Conservation (phyloP, 1,140 invertebrate species). For the Sminthurides bifidus region DNA sequence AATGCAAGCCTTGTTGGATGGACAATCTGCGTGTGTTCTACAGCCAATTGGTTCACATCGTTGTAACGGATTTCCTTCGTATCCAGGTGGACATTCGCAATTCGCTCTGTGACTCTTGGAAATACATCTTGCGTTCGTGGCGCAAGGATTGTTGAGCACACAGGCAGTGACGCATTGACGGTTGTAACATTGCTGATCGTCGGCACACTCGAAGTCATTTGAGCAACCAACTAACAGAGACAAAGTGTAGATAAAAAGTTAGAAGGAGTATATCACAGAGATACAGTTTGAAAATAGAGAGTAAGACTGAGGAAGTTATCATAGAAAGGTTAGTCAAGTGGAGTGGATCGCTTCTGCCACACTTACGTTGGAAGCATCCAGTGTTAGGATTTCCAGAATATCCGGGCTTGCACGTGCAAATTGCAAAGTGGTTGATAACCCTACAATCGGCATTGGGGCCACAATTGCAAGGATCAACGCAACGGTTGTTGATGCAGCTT, state of each 20-base stretch:
- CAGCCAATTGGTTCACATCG: constrained; percentile 59
- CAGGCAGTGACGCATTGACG: constrained; percentile 38
- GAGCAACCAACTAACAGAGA: constrained; percentile 34
- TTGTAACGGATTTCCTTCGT: constrained; percentile 42
- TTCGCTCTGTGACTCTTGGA: constrained; percentile 33
- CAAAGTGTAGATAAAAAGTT: background rate
- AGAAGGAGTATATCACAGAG: background rate
- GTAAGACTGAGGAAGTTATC: too few relatives aligned
- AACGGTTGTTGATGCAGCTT: constrained; percentile 63
- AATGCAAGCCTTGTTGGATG: constrained; percentile 65
- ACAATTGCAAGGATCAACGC: constrained; percentile 69
- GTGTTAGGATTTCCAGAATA: constrained; percentile 43
- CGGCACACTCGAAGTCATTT: constrained; percentile 37
- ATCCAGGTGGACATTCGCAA: constrained; percentile 25
- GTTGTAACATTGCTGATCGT: constrained; percentile 64
- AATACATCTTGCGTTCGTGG: constrained; percentile 55
- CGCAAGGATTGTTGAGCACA: constrained; percentile 45
- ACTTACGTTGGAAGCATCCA: constrained; percentile 58
- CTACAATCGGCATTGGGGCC: constrained; percentile 65
- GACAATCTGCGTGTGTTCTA: constrained; percentile 75
- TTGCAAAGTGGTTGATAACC: constrained; percentile 66
- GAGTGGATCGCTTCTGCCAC: too few relatives aligned
- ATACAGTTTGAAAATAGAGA: background rate
- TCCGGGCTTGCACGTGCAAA: constrained; percentile 52
- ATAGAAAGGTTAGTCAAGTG: too few relatives aligned